phyloP scores from a whole-genome alignment of 1,140 invertebrate species.

The Drosophila asahinai region DNA sequence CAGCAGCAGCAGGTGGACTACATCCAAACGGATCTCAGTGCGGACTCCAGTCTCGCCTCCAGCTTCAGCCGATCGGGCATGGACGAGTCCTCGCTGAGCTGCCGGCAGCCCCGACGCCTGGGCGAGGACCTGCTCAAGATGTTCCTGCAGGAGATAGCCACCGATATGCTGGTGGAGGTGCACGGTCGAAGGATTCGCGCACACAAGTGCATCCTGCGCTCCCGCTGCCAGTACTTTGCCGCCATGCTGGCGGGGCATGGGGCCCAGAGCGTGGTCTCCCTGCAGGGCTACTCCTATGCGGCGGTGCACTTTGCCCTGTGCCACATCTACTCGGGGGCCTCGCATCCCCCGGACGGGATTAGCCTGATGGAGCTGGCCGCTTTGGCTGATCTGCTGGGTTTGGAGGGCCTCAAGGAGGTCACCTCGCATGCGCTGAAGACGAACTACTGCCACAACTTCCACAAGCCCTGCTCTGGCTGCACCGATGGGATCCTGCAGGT shows the following conservation, averaged over 20 bases:
- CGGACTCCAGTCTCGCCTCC: constrained; percentile 81
- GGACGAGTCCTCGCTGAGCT: constrained; percentile 85
- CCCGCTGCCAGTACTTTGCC: constrained; percentile 95
- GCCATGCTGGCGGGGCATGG: constrained; percentile 94
- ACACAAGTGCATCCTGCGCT: constrained; percentile 95
- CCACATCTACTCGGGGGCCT: constrained; percentile 96
- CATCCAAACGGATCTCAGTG: constrained; percentile 79
- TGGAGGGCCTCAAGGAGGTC: constrained; percentile 96
- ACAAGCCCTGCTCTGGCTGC: constrained; percentile 91
- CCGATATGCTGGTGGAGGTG: constrained; percentile 93
- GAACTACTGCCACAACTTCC: constrained; percentile 93
- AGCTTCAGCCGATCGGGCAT: constrained; percentile 84
- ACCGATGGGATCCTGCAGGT: constrained; percentile 93
- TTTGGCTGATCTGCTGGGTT: constrained; percentile 93
- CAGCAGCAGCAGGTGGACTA: constrained; percentile 75
- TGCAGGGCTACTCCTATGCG: constrained; percentile 93
- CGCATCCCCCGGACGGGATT: constrained; percentile 93
- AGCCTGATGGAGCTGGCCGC: constrained; percentile 94
- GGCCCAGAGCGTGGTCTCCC: constrained; percentile 92
- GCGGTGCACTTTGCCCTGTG: constrained; percentile 95
- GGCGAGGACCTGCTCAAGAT: constrained; percentile 94
- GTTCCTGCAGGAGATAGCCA: constrained; percentile 95
- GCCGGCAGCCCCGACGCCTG: constrained; percentile 86
- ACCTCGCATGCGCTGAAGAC: constrained; percentile 94
- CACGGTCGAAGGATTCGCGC: constrained; percentile 92